Evolutionary conservation across 1,140 invertebrate species (phyloP).

Genomic region (Zaprionus tsacasi): DNA sequence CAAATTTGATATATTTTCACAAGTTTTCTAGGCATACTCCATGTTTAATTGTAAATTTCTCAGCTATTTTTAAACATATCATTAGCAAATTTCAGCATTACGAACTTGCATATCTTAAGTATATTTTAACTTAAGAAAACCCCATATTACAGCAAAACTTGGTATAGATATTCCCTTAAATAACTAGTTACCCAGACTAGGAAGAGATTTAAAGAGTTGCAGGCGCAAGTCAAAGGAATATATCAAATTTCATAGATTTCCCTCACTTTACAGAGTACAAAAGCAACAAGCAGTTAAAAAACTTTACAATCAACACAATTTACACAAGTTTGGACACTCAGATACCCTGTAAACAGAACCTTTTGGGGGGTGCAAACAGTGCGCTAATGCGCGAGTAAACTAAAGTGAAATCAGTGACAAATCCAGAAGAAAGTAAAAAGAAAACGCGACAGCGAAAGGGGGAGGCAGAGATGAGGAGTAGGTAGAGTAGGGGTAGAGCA

Average conservation of each 20-base stretch:
- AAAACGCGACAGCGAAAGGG: constrained; percentile 39
- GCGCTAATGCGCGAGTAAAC: background rate
- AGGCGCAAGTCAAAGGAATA: background rate
- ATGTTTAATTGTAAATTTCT: too few relatives aligned
- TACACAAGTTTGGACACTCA: background rate
- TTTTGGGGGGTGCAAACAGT: background rate
- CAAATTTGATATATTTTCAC: too few relatives aligned
- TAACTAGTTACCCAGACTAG: too few relatives aligned
- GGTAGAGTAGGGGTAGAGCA: background rate
- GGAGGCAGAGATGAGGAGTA: background rate
- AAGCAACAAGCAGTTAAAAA: background rate
- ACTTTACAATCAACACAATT: background rate
- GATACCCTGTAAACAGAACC: constrained; percentile 4
- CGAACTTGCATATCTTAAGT: too few relatives aligned
- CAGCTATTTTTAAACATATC: too few relatives aligned
- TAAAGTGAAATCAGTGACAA: background rate
- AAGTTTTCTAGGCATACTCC: too few relatives aligned
- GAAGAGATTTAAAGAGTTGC: too few relatives aligned
- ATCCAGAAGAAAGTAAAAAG: constrained; percentile 14
- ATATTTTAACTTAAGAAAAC: too few relatives aligned
- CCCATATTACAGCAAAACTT: too few relatives aligned
- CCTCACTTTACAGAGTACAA: fast-evolving
- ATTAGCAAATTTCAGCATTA: too few relatives aligned
- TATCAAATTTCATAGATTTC: background rate
- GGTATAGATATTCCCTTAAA: too few relatives aligned